phyloP scores from a whole-genome alignment of 1,140 invertebrate species.

The Caenorhabditis brenneri region DNA sequence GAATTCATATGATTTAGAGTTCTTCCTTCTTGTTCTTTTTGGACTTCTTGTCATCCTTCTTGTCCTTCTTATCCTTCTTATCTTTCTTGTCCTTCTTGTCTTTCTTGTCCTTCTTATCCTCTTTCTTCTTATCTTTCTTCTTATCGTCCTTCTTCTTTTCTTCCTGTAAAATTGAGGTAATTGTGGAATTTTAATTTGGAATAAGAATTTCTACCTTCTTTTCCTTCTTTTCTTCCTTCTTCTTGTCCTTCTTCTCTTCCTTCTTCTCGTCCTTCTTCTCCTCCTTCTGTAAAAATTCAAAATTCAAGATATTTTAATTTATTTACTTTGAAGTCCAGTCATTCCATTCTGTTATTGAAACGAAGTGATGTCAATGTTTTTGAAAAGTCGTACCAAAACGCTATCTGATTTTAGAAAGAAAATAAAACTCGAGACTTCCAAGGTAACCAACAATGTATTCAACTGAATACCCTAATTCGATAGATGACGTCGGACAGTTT shows the following conservation, averaged over 20 bases:
- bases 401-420: neutral
- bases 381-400: neutral
- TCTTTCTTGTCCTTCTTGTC: constrained; percentile 53
- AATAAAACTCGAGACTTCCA: neutral
- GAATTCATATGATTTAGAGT: constrained; percentile 9
- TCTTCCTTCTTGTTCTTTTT: constrained; percentile 51
- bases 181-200: neutral
- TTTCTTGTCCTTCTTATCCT: constrained; percentile 54
- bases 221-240: constrained; percentile 49
- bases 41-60: constrained; percentile 50
- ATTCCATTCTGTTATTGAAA: neutral
- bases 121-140: constrained; percentile 53
- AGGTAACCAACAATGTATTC: neutral
- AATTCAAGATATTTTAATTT: too few species aligned
- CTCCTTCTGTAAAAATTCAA: constrained; percentile 7
- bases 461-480: neutral
- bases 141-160: constrained; percentile 50
- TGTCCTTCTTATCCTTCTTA: constrained; percentile 50
- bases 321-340: too few species aligned
- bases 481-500: neutral
- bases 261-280: constrained; percentile 51
- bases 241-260: constrained; percentile 52
- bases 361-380: neutral
- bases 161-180: neutral
- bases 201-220: constrained; percentile 53